Evolutionary conservation across 2,797 vertebrate genomes (phyloP).

Genomic region (Esox masquinongy): DNA sequence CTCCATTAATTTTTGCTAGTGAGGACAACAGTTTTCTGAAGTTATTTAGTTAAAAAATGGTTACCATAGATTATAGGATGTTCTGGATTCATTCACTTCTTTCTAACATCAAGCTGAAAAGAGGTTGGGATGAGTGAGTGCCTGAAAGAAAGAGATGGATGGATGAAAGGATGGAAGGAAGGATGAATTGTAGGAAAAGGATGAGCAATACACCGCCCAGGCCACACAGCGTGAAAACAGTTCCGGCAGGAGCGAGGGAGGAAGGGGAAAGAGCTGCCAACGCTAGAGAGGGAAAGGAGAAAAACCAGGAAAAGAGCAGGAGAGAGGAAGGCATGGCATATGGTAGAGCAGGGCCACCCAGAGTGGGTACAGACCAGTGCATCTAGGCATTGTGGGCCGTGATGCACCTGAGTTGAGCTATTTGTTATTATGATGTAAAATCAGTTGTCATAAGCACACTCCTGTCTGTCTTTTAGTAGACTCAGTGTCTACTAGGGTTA

Average conservation of each 20-base stretch:
- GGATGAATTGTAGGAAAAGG: background rate
- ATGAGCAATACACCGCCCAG: background rate
- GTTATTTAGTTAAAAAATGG: too few relatives aligned
- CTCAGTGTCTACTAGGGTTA: constrained; percentile 23
- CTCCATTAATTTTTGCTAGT: too few relatives aligned
- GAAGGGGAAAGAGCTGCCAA: background rate
- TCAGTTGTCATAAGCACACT: constrained; percentile 10
- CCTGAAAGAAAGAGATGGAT: background rate
- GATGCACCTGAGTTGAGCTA: background rate
- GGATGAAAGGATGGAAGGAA: background rate
- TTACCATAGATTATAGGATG: too few relatives aligned
- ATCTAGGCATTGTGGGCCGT: constrained; percentile 2
- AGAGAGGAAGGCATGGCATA: constrained; percentile 64
- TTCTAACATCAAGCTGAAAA: too few relatives aligned
- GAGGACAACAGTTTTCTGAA: too few relatives aligned
- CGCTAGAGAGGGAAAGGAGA: constrained; percentile 8
- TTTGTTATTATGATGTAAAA: background rate
- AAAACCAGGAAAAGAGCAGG: constrained; percentile 39
- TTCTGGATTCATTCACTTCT: too few relatives aligned
- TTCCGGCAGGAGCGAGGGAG: constrained; percentile 4
- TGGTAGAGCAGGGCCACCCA: constrained; percentile 51
- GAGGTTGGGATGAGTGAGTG: background rate
- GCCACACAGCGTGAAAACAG: background rate
- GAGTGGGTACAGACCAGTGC: constrained; percentile 45
- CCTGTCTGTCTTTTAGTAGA: constrained; percentile 4